A percentile compares a stretch with the other conserved stretches of the same genome.
Evolutionary conservation across 2,797 vertebrate species (phyloP).

Genomic region (Sebastes matsubarae): DNA sequence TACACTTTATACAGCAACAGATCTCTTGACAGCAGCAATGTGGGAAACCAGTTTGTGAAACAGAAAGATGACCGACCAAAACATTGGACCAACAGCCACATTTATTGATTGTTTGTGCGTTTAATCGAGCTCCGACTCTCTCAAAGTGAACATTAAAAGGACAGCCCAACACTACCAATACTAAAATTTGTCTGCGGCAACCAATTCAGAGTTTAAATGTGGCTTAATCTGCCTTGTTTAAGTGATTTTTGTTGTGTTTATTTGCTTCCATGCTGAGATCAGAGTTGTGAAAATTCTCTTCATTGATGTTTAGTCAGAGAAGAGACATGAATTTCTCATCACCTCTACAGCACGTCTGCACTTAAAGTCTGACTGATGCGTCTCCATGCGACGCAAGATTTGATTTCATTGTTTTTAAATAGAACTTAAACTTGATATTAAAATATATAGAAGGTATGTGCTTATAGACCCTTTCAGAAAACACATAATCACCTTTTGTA

Average conservation of each 20-base stretch:
- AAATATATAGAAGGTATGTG: background rate
- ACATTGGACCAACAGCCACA: background rate
- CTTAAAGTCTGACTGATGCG: background rate
- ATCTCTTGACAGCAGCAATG: background rate
- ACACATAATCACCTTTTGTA: background rate
- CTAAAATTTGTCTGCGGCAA: background rate
- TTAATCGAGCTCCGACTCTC: fast-evolving
- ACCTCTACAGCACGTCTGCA: conserved; percentile 47
- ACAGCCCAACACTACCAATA: fast-evolving
- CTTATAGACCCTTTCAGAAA: background rate
- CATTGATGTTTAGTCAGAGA: conserved; percentile 64
- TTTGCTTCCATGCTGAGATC: conserved; percentile 47
- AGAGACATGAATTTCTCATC: conserved; percentile 73
- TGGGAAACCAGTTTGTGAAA: background rate
- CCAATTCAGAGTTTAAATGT: background rate
- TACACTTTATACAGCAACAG: too few relatives aligned
- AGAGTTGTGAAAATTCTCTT: conserved; percentile 56
- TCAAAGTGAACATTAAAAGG: background rate
- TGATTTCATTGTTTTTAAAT: background rate
- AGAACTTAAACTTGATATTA: background rate
- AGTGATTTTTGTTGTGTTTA: background rate
- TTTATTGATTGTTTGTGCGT: background rate
- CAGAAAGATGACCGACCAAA: background rate
- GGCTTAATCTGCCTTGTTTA: background rate
- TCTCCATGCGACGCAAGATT: fast-evolving